These are phyloP conservation scores for Chauna torquata DNA, from an alignment of 2,113 vertebrate species.

Conservation along the genomic window DNA sequence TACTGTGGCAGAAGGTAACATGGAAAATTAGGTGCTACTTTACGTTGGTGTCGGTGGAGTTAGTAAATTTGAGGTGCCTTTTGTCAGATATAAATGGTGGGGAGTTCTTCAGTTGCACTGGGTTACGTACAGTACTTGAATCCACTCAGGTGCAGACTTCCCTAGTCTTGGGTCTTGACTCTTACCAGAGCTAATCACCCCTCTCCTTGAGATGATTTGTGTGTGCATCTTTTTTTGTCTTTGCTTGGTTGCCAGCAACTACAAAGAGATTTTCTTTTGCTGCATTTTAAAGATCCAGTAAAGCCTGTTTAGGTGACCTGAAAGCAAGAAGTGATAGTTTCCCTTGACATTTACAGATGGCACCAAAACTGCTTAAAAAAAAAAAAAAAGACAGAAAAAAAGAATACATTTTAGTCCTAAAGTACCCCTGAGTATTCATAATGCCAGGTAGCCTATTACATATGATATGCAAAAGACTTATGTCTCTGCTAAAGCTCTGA, in stretches of 20 bases:
- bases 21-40: not conserved
- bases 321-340: not conserved
- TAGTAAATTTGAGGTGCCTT: not conserved
- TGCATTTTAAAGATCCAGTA: not conserved
- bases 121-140: not conserved
- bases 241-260: not conserved
- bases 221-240: not conserved
- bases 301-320: not conserved
- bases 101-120: accelerated
- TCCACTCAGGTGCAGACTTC: not conserved
- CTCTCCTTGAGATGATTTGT: not conserved
- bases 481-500: not conserved
- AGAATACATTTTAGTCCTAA: too few relatives aligned
- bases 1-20: not conserved
- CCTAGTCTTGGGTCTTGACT: not conserved
- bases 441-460: not conserved
- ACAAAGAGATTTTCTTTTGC: not conserved
- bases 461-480: not conserved
- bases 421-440: not conserved
- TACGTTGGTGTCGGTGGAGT: not conserved
- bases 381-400: too few relatives aligned
- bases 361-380: not conserved
- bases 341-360: not conserved
- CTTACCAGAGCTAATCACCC: not conserved
- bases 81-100: not conserved